Percentiles rank a stretch among this genome's conserved stretches.
Evolutionary conservation across 1,140 invertebrate species (phyloP).

Genomic region (Sycophila sp.): DNA sequence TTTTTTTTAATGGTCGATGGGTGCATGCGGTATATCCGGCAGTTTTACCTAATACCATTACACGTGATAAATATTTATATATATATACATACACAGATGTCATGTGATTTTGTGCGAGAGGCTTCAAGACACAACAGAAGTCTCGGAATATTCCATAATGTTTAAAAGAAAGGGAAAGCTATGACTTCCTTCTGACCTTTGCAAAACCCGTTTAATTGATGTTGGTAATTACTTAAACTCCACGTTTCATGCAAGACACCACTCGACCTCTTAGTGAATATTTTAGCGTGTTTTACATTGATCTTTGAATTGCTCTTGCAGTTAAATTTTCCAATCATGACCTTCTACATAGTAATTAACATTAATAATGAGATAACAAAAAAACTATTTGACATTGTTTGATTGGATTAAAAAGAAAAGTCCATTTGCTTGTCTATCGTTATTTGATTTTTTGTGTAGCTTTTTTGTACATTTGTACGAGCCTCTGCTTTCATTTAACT

Average conservation of each 20-base stretch:
- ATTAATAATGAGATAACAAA: too few species aligned
- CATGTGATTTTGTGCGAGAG: background rate
- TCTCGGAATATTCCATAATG: background rate
- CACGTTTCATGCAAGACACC: background rate
- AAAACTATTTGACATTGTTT: background rate
- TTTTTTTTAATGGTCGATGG: slow-evolving; percentile 44
- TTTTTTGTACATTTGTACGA: slow-evolving; percentile 15
- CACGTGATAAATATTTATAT: background rate
- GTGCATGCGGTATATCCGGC: slow-evolving; percentile 54
- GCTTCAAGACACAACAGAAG: background rate
- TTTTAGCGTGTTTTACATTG: too few species aligned
- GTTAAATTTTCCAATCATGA: too few species aligned
- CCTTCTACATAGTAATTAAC: too few species aligned
- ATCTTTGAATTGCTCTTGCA: too few species aligned
- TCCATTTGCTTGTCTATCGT: slow-evolving; percentile 9
- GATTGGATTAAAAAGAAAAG: slow-evolving; percentile 7
- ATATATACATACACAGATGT: background rate
- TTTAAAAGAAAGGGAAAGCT: slow-evolving; percentile 2
- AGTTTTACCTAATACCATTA: slow-evolving; percentile 8
- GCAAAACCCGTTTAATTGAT: background rate
- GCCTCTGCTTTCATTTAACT: slow-evolving; percentile 7
- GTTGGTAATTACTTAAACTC: background rate
- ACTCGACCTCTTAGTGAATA: too few species aligned
- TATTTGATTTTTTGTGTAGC: slow-evolving; percentile 4
- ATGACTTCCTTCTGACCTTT: slow-evolving; percentile 6